Evolutionary conservation across 2,888 invertebrate species (phyloP), one percentile per base, ranked within the genome.

Genomic region (Macrophya annulata): DNA sequence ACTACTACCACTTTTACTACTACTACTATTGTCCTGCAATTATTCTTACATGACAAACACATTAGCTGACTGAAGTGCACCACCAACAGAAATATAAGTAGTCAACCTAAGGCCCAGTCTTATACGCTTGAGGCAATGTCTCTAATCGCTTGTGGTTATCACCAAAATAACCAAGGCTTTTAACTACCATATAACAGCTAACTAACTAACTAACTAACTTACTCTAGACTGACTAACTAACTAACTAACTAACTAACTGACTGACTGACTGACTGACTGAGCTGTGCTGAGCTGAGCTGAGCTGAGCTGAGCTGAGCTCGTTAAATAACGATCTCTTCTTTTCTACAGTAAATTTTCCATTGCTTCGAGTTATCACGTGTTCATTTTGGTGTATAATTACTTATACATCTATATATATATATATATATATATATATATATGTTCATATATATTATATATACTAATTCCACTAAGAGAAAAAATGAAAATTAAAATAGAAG

Each of bases 271-370:
- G 25, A n/a, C 17, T 25, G 71, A 37, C 37, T 71, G 17, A 12
- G 31, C 31, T n/a, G n/a, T n/a, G n/a, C 31, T 71, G 15, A 40
- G 37, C 15, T 21, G 65, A 43, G 45, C n/a, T 45, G 8, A 45
- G 43, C n/a, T 25, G 21, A 8, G 45, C 74, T 17, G 5, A 43
- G 59, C 15, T 43, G 10, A 45, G 65, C 83, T 71, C 83, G 45
- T 83, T 83, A 68, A 83, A 83, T 83, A 71, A 83, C 83, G 71
- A 83, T 83, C 83, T 65, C 25, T 82, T 40, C 10, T 9, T 31
- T 15, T 5, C 8, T 21, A 15, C 25, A 10, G 12, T 62, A 65
- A 82, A 43, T 5, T 82, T 82, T 82, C 82, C 82, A 82, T 82
- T 25, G 55, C 79, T 37, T n/a, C 37, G 1, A 59, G 79, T 40